Evolutionary conservation across 1,140 invertebrate genomes (phyloP).

Genomic region (Temnothorax curvispinosus): DNA sequence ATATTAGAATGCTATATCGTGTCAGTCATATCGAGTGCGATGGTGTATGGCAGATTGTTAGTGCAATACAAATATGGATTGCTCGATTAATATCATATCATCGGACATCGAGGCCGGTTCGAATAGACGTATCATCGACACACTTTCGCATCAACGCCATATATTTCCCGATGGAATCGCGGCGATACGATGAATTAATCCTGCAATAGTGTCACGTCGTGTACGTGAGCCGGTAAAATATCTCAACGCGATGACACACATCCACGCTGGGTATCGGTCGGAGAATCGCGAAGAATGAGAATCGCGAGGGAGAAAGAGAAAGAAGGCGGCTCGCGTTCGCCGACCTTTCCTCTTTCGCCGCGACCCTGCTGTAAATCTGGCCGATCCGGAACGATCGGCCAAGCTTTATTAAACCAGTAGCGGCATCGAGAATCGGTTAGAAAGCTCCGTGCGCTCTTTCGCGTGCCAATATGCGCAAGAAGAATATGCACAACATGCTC

Average conservation of each 20-base stretch:
- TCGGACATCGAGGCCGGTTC: neutral
- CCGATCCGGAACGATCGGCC: slow-evolving; percentile 47
- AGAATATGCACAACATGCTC: slow-evolving; percentile 57
- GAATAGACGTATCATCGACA: slow-evolving; percentile 11
- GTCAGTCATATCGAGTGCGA: neutral
- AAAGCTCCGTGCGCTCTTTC: slow-evolving; percentile 71
- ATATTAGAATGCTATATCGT: neutral
- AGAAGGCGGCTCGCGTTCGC: neutral
- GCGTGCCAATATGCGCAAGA: slow-evolving; percentile 59
- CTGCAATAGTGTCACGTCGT: neutral
- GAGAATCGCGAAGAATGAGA: neutral
- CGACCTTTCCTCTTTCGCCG: slow-evolving; percentile 64
- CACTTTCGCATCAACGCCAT: neutral
- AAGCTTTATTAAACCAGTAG: slow-evolving; percentile 56
- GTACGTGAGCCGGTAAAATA: slow-evolving; percentile 13
- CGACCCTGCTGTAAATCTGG: slow-evolving; percentile 56
- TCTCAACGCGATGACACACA: slow-evolving; percentile 12
- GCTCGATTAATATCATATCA: neutral
- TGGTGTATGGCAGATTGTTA: neutral
- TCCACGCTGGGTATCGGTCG: neutral
- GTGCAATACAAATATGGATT: neutral
- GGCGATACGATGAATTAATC: slow-evolving; percentile 39
- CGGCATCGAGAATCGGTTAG: slow-evolving; percentile 73
- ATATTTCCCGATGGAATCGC: slow-evolving; percentile 7
- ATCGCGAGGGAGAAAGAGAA: neutral